Conservation (phyloP, 2,113 vertebrate species). For the Nothocercus julius region DNA sequence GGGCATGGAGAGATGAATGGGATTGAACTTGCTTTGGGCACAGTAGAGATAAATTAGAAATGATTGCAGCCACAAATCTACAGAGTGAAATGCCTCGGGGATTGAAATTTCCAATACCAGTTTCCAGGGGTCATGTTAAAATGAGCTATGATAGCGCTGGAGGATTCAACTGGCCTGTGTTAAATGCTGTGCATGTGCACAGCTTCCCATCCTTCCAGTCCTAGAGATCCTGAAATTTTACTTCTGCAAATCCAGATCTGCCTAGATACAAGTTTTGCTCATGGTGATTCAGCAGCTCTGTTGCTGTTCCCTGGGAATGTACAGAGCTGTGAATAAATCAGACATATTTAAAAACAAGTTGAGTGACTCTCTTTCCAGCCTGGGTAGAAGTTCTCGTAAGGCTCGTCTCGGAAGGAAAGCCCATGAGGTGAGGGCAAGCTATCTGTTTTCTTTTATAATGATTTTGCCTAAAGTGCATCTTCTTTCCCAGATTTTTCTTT, state of each 20-base stretch:
- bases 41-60: neutral
- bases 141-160: neutral
- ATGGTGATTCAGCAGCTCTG: conserved; percentile 25
- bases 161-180: neutral
- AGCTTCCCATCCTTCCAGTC: neutral
- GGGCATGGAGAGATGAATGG: neutral
- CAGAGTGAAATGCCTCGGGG: neutral
- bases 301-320: neutral
- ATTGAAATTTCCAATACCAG: neutral
- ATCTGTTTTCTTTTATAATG: neutral
- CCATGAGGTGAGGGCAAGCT: too few relatives aligned
- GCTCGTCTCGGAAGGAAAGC: neutral
- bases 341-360: neutral
- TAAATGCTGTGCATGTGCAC: neutral
- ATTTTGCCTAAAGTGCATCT: neutral
- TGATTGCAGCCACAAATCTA: neutral
- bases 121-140: neutral
- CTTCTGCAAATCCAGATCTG: conserved; percentile 1
- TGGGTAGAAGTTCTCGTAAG: neutral
- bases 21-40: neutral
- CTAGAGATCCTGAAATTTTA: neutral
- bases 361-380: neutral
- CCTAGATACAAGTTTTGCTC: conserved; percentile 12
- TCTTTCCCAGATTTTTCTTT: neutral
- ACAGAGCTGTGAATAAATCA: neutral